A percentile compares a stretch with the other conserved stretches of the same genome.
phyloP scores from a whole-genome alignment of 2,888 invertebrate genomes.

The Uloborus plumipes region DNA sequence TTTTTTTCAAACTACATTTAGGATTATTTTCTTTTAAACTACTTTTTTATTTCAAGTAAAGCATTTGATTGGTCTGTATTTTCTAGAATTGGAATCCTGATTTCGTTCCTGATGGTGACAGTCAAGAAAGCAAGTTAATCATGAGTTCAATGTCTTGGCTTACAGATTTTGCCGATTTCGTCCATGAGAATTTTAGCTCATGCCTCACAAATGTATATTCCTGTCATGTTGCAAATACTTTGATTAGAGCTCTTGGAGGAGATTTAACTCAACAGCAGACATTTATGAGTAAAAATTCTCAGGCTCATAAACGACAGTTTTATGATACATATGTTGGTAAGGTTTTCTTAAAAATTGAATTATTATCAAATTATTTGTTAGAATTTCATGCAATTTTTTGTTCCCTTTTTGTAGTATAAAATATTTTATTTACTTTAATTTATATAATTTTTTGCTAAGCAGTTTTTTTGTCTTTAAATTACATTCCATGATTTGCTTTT shows the following conservation, averaged over 20 bases:
- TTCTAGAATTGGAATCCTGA: constrained; percentile 19
- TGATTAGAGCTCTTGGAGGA: constrained; percentile 46
- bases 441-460: too few species aligned
- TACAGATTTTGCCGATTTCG: constrained; percentile 32
- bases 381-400: background rate
- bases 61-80: background rate
- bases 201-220: constrained; percentile 33
- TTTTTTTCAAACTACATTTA: too few species aligned
- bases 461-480: background rate
- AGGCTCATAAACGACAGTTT: constrained; percentile 39
- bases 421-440: too few species aligned
- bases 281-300: constrained; percentile 39
- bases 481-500: background rate
- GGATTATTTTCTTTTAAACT: too few species aligned
- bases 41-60: too few species aligned
- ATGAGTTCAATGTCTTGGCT: constrained; percentile 29
- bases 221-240: constrained; percentile 27
- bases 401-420: background rate
- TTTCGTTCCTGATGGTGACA: constrained; percentile 3
- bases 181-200: constrained; percentile 26
- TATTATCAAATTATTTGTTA: background rate
- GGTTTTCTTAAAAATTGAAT: background rate
- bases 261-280: constrained; percentile 7
- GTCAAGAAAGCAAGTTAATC: constrained; percentile 8
- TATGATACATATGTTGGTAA: constrained; percentile 21